Conservation (phyloP, 1,140 invertebrate species). For the Aphis gossypii region DNA sequence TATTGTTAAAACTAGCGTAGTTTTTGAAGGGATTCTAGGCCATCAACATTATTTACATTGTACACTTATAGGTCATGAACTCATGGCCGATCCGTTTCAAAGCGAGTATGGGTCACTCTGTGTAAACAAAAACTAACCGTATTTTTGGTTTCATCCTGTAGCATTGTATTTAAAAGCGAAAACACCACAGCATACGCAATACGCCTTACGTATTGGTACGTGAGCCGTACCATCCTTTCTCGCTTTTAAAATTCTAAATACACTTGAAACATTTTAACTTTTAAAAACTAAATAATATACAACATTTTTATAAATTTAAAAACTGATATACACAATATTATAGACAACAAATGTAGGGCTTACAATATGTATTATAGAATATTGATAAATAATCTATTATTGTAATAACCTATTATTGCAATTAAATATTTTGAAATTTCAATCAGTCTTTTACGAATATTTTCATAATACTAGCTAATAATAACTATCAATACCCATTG, state of each 20-base stretch:
- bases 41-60: conserved; percentile 21
- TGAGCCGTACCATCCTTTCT: background rate
- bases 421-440: background rate
- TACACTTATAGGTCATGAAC: background rate
- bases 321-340: background rate
- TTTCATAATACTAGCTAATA: background rate
- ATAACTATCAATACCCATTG: background rate
- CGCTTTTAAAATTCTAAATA: background rate
- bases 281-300: background rate
- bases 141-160: background rate
- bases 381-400: too few species aligned
- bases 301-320: background rate
- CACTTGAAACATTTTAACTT: background rate
- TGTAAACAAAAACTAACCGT: background rate
- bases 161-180: background rate
- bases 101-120: background rate
- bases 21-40: background rate
- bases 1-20: background rate
- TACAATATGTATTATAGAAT: background rate
- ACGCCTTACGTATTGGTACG: too few species aligned
- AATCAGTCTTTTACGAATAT: background rate
- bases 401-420: background rate
- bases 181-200: background rate
- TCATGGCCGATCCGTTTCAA: background rate
- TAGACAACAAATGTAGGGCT: background rate